A percentile compares a stretch with the other conserved stretches of the same genome.
Conservation (phyloP, 2,113 vertebrate species). For the Chauna torquata region DNA sequence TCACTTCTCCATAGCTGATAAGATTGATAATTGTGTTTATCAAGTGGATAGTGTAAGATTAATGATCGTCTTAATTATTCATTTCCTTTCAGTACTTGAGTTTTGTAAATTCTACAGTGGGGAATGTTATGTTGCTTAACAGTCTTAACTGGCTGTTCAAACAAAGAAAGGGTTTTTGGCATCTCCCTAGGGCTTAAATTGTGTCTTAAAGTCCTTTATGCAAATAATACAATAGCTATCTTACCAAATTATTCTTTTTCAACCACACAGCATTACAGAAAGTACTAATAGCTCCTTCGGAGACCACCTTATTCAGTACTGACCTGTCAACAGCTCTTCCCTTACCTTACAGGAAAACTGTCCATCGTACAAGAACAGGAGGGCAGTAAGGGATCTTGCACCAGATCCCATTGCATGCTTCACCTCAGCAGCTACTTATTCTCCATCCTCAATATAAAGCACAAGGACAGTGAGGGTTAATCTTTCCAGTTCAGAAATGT, state of each 20-base stretch:
- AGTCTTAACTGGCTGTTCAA: slow-evolving; percentile 31
- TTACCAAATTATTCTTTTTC: background rate
- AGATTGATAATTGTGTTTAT: slow-evolving; percentile 28
- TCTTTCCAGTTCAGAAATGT: background rate
- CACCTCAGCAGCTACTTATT: background rate
- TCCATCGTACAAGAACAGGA: background rate
- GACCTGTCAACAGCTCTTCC: background rate
- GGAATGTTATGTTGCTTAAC: slow-evolving; percentile 1
- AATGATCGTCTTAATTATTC: slow-evolving; percentile 56
- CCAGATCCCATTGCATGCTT: background rate
- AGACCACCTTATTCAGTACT: background rate
- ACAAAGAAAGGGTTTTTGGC: background rate
- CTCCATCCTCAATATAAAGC: background rate
- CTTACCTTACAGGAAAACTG: background rate
- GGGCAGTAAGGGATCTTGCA: background rate
- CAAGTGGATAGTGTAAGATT: slow-evolving; percentile 26
- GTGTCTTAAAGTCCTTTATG: background rate
- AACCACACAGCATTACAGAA: background rate
- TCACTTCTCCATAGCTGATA: background rate
- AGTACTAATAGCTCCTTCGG: background rate
- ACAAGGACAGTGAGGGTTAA: background rate
- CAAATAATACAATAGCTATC: background rate
- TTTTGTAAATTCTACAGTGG: slow-evolving; percentile 52
- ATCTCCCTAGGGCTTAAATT: background rate
- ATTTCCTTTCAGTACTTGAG: slow-evolving; percentile 1